Base-by-base conservation (phyloP, 2,888 invertebrate genomes). In the Tetheella fluctuosa region DNA sequence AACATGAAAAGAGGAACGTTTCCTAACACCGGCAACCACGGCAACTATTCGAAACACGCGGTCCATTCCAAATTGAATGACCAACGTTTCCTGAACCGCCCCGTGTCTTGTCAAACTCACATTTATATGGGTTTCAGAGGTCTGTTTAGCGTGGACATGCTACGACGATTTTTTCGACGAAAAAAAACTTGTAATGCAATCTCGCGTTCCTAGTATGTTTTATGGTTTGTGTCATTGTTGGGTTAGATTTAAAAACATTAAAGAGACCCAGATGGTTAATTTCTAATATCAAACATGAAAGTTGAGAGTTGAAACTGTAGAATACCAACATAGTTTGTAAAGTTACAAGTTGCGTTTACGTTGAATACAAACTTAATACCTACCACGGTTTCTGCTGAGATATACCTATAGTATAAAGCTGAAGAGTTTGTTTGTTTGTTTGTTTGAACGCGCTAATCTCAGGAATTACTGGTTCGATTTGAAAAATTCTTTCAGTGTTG, bases 1-100 rank as follows among this genome's bases (percentile, higher is more conserved):
- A 68, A 76, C 79, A 81, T 79, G 73, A 78, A 78, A 78, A 76
- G 74, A 73, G 75, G 68, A 71, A 73, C 69, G 74, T 72, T 78
- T 76, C 72, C 76, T 77, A 74, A 76, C 76, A 76, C 74, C 77
- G 76, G 74, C 78, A 79, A 80, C 71, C 74, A 75, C 71, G 77
- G 67, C 67, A 67, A 64, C 72, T 74, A 78, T 78, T 77, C 73
- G 73, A 67, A 76, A 72, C 76, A 72, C 73, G 67, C 60, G 67
- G 75, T 72, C 74, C 74, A 71, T 76, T 75, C 69, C 71, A 76
- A 76, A 76, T 66, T 67, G 58, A 34, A 54, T 64, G 63, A 61
- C 76, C 70, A 71, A 17, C 30, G n/a, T 67, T 68, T 60, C 52
- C 61, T 69, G 77, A 69, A 5, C 76, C 65, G 15, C 69, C 57